phyloP scores from a whole-genome alignment of 2,797 vertebrate species.

The Phoxinus dragarum region DNA sequence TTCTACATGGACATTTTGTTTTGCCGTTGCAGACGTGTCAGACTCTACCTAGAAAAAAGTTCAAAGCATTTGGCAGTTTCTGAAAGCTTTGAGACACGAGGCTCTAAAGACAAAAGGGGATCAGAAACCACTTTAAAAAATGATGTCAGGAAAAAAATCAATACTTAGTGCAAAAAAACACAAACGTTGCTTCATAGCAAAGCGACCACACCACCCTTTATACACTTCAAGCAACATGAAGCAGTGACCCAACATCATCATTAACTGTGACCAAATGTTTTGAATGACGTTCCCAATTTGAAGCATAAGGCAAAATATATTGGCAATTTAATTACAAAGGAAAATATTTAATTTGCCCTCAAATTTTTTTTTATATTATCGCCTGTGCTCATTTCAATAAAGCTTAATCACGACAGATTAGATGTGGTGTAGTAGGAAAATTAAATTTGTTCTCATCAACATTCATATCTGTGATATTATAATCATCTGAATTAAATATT shows the following conservation, averaged over 20 bases:
- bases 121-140: slow-evolving; percentile 60
- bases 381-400: slow-evolving; percentile 46
- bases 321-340: slow-evolving; percentile 38
- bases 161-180: slow-evolving; percentile 41
- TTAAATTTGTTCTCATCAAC: slow-evolving; percentile 55
- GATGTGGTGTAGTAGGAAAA: slow-evolving; percentile 49
- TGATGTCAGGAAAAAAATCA: slow-evolving; percentile 46
- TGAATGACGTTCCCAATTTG: slow-evolving; percentile 22
- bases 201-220: slow-evolving; percentile 10
- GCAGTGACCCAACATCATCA: slow-evolving; percentile 35
- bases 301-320: slow-evolving; percentile 24
- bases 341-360: slow-evolving; percentile 35
- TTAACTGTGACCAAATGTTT: slow-evolving; percentile 39
- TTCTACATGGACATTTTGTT: slow-evolving; percentile 52
- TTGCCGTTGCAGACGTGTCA: slow-evolving; percentile 44
- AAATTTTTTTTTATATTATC: not conserved
- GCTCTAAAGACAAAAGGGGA: slow-evolving; percentile 56
- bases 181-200: slow-evolving; percentile 22
- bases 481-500: slow-evolving; percentile 52
- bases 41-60: slow-evolving; percentile 50
- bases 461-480: slow-evolving; percentile 55
- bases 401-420: slow-evolving; percentile 54
- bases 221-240: not conserved
- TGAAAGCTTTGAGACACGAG: slow-evolving; percentile 54
- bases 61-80: slow-evolving; percentile 54